phyloP scores from a whole-genome alignment of 2,888 invertebrate species.

The Caenorhabditis zanzibari region DNA sequence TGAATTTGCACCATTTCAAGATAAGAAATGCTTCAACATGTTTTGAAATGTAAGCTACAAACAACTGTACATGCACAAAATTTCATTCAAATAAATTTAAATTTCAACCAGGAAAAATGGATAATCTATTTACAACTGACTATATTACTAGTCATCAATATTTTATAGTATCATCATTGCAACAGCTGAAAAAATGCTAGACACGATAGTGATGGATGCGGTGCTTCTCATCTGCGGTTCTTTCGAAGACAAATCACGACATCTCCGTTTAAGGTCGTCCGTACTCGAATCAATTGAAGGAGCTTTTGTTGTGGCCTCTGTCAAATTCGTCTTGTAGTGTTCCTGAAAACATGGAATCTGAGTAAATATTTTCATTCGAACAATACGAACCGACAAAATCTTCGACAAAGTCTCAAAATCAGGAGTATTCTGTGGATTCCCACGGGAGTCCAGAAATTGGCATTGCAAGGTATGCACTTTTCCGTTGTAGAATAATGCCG shows the following conservation, averaged over 20 bases:
- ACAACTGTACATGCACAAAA: too few relatives aligned
- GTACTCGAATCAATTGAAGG: neutral
- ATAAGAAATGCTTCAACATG: neutral
- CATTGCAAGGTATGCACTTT: conserved; percentile 56
- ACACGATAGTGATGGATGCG: neutral
- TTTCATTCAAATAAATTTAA: too few relatives aligned
- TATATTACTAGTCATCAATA: neutral
- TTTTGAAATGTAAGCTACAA: too few relatives aligned
- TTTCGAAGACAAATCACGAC: neutral
- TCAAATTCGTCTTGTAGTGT: conserved; percentile 15
- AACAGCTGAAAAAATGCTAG: neutral
- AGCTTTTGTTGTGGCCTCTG: conserved; percentile 12
- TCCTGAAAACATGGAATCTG: conserved; percentile 21
- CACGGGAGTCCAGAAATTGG: conserved; percentile 46
- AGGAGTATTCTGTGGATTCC: conserved; percentile 35
- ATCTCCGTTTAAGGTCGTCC: neutral
- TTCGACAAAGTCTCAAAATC: conserved; percentile 46
- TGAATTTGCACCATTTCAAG: neutral
- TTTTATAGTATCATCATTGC: neutral
- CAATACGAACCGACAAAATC: conserved; percentile 28
- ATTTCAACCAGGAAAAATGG: too few relatives aligned
- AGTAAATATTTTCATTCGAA: neutral
- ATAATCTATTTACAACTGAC: too few relatives aligned
- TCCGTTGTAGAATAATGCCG: conserved; percentile 37
- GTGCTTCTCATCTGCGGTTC: conserved; percentile 19